Evolutionary conservation across 2,888 invertebrate genomes (phyloP), one percentile per base, ranked within the genome.

Genomic region (Holacanthella duospinosa): DNA sequence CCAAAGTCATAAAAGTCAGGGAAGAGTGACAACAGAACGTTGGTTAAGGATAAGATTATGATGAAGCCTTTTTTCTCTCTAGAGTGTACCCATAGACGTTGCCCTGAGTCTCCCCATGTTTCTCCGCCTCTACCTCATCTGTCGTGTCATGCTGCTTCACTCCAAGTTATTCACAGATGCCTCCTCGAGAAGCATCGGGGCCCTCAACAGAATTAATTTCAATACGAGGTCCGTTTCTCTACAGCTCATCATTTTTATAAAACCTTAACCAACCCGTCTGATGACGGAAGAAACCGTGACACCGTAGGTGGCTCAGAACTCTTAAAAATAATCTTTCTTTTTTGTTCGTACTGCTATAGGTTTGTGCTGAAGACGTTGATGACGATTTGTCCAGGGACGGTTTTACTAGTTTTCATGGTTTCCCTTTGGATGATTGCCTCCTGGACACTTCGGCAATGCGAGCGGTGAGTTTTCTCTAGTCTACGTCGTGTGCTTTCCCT

Each of bases 81-180:
- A 72, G 73, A 68, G 83, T 80, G 93, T 95, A 76, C 93, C 94
- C 63, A 89, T 95, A 77, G 99, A 99, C 80, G 93, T 97, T 75
- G 88, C 95, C 74, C 85, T 99, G 75, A 96, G 97, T 75, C 83
- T 99, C 80, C 96, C 96, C 76, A 99, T 99, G 99, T 99, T 99
- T 85, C 87, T 97, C 80, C 86, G 99, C 77, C 87, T 99, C 76
- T 99, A 99, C 83, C 86, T 99, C 80, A 95, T 99, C 81, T 96
- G 95, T 82, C 87, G 99, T 76, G 97, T 97, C 75, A 97, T 99
- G 97, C 84, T 99, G 77, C 85, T 99, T 75, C 99, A 99, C 83
- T 95, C 94, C 80, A 95, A 97, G 84, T 84, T 99, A 75, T 99
- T 99, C 83, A 99, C 97, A 71, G 99, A 99, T 81, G 97, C 99